phyloP scores from a whole-genome alignment of 2,113 vertebrate species.

The Aphelocoma coerulescens region DNA sequence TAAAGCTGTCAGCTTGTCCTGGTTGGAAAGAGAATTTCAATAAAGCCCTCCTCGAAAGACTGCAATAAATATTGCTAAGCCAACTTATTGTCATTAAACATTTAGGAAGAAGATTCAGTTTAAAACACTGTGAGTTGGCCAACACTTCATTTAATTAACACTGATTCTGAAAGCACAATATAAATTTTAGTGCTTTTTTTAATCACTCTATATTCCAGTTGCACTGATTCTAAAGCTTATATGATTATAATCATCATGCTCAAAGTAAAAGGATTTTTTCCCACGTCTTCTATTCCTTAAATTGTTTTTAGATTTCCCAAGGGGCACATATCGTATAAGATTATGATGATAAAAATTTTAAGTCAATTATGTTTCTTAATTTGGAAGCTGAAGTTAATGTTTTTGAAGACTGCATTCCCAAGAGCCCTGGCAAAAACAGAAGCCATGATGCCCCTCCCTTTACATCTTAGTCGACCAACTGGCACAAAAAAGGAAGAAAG shows the following conservation, averaged over 20 bases:
- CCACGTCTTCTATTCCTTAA: conserved; percentile 48
- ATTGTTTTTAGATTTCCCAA: conserved; percentile 66
- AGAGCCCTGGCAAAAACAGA: conserved; percentile 32
- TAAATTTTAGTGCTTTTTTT: conserved; percentile 49
- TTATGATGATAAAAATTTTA: conserved; percentile 67
- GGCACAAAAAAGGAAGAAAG: conserved; percentile 49
- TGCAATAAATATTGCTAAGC: conserved; percentile 19
- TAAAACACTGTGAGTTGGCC: conserved; percentile 17
- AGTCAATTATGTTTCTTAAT: conserved; percentile 61
- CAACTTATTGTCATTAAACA: conserved; percentile 58
- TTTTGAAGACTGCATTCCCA: conserved; percentile 30
- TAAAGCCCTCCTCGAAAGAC: conserved; percentile 27
- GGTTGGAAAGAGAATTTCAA: conserved; percentile 25
- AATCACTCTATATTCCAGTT: conserved; percentile 41
- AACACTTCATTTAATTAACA: conserved; percentile 55
- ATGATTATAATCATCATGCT: conserved; percentile 52
- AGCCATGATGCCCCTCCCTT: neutral
- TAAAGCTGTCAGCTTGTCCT: conserved; percentile 23
- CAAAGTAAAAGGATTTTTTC: conserved; percentile 58
- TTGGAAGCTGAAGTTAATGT: conserved; percentile 54
- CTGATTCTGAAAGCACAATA: conserved; percentile 44
- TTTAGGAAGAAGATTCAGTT: conserved; percentile 26
- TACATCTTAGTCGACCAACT: conserved; percentile 12
- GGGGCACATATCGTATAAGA: conserved; percentile 17
- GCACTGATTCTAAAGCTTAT: conserved; percentile 10